A percentile compares a stretch with the other conserved stretches of the same genome.
These are phyloP conservation scores for Setophaga petechia DNA, from an alignment of 2,113 vertebrate genomes.

Conservation along the genomic window DNA sequence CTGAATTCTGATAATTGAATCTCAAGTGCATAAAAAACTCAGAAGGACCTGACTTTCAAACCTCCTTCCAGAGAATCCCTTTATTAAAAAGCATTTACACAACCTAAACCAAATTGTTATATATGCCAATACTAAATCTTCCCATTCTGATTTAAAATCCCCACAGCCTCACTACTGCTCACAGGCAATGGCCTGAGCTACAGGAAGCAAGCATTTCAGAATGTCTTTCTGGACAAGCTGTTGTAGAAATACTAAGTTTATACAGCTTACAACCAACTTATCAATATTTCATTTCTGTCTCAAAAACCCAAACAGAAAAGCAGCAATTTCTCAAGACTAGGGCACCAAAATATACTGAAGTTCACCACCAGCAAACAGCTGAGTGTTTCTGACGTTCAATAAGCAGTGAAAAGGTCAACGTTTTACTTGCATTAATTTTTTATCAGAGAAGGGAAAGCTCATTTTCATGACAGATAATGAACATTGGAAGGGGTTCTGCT, in stretches of 20 bases:
- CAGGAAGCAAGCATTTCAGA: neutral
- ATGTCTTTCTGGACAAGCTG: neutral
- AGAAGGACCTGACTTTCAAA: slow-evolving; percentile 57
- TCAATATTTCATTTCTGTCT: slow-evolving; percentile 16
- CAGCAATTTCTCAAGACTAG: slow-evolving; percentile 34
- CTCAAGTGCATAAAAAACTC: neutral
- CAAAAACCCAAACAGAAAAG: slow-evolving; percentile 3
- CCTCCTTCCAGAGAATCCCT: slow-evolving; percentile 39
- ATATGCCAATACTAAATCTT: slow-evolving; percentile 36
- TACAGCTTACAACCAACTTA: neutral
- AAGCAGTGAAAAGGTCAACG: neutral
- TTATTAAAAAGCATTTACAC: slow-evolving; percentile 65
- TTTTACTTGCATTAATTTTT: slow-evolving; percentile 48
- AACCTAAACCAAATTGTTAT: slow-evolving; percentile 67
- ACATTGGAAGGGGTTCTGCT: neutral
- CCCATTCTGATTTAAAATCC: slow-evolving; percentile 47
- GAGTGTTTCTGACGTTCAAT: slow-evolving; percentile 19
- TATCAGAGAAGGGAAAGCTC: slow-evolving; percentile 28
- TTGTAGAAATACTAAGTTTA: neutral
- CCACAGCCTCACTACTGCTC: neutral
- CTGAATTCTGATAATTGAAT: neutral
- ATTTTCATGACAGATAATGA: slow-evolving; percentile 28
- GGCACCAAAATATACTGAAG: neutral
- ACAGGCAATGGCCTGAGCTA: neutral
- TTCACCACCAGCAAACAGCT: neutral